Evolutionary conservation across 2,888 invertebrate genomes (phyloP).

Genomic region (Oscheius sp.): DNA sequence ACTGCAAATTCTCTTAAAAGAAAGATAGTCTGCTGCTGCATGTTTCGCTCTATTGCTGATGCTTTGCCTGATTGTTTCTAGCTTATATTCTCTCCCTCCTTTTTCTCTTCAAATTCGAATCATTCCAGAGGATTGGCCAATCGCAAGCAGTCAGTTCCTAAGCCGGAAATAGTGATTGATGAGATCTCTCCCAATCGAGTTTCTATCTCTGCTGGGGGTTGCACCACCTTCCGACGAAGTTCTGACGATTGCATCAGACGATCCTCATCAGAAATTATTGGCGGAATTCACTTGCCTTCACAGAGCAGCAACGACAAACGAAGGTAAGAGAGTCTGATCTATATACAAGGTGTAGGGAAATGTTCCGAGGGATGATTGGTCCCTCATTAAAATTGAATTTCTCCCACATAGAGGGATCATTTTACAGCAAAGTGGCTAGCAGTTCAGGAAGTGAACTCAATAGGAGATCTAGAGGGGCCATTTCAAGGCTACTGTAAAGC

Average conservation of each 20-base stretch:
- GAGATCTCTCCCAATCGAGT: slow-evolving; percentile 63
- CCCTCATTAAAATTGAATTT: slow-evolving; percentile 2
- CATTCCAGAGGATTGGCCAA: slow-evolving; percentile 49
- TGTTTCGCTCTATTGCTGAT: not conserved
- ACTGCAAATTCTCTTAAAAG: not conserved
- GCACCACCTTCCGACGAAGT: slow-evolving; percentile 66
- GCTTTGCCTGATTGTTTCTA: not conserved
- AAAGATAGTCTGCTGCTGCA: not conserved
- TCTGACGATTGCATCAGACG: slow-evolving; percentile 66
- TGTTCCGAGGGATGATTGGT: not conserved
- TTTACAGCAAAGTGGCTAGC: not conserved
- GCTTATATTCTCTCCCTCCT: not conserved
- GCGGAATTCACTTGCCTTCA: slow-evolving; percentile 55
- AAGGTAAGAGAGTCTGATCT: slow-evolving; percentile 30
- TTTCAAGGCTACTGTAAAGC: not conserved
- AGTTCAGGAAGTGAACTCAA: too few species aligned
- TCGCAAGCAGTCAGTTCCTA: slow-evolving; percentile 60
- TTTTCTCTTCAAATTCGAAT: not conserved
- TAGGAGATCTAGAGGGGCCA: not conserved
- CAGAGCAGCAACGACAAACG: slow-evolving; percentile 46
- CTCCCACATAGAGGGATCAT: not conserved
- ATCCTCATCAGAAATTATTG: slow-evolving; percentile 66
- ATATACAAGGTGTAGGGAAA: not conserved
- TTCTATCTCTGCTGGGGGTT: slow-evolving; percentile 67
- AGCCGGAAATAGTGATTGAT: slow-evolving; percentile 69